Evolutionary conservation across 2,888 invertebrate species (phyloP).

Genomic region (Choreutis nemorana): DNA sequence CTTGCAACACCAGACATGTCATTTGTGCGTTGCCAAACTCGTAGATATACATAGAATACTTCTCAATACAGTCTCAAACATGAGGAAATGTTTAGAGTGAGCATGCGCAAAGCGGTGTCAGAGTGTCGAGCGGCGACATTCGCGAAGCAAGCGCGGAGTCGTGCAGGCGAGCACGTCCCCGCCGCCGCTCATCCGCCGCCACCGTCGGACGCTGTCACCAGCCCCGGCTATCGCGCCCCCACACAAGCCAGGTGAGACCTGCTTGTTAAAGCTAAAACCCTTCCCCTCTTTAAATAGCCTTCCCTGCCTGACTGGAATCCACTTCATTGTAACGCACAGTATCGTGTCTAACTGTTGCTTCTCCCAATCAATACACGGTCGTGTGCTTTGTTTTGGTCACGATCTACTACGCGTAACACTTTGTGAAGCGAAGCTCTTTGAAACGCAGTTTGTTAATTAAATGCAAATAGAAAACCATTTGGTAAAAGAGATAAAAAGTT

Average conservation of each 20-base stretch:
- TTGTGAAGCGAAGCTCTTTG: conserved; percentile 14
- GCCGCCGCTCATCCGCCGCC: conserved; percentile 2
- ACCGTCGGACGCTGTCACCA: conserved; percentile 5
- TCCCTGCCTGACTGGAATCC: too few species aligned
- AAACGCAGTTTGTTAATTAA: conserved; percentile 12
- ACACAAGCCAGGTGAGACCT: too few species aligned
- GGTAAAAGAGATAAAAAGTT: too few species aligned
- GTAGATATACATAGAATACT: too few species aligned
- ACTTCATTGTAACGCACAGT: neutral
- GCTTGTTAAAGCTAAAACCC: too few species aligned
- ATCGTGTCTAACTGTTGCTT: conserved; percentile 29
- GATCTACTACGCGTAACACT: too few species aligned
- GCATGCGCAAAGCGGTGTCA: conserved; percentile 21
- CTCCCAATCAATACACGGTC: conserved; percentile 27
- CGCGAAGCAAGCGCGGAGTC: conserved; percentile 7
- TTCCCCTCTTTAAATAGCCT: too few species aligned
- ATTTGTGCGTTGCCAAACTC: too few species aligned
- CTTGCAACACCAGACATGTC: too few species aligned
- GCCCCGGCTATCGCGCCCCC: too few species aligned
- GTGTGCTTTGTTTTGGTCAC: conserved; percentile 40
- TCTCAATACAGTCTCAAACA: too few species aligned
- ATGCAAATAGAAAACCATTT: too few species aligned
- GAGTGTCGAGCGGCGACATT: conserved; percentile 3
- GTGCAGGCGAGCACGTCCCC: conserved; percentile 5
- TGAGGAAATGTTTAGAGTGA: conserved; percentile 8